phyloP scores from a whole-genome alignment of 2,797 vertebrate species.

The Lacerta bilineata region DNA sequence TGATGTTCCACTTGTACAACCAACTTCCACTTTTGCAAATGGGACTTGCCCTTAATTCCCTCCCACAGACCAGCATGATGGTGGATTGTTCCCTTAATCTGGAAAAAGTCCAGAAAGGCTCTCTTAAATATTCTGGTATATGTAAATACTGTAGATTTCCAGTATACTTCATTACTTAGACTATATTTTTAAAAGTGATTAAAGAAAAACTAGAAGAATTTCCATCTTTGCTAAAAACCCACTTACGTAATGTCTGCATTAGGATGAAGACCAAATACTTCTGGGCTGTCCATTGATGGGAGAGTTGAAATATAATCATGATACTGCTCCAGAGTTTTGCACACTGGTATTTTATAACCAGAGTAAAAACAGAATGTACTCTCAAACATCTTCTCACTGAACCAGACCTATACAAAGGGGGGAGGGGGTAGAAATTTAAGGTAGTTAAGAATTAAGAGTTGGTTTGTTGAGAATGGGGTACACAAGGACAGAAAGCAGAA shows the following conservation, averaged over 20 bases:
- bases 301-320: slow-evolving; percentile 85
- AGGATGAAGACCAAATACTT: slow-evolving; percentile 83
- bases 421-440: neutral
- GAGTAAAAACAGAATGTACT: slow-evolving; percentile 84
- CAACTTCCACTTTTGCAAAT: no score
- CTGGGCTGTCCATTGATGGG: slow-evolving; percentile 83
- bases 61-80: neutral
- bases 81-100: neutral
- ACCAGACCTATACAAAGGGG: slow-evolving; percentile 83
- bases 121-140: neutral
- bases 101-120: neutral
- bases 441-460: neutral
- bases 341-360: slow-evolving; percentile 86
- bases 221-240: slow-evolving; percentile 22
- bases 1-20: no score
- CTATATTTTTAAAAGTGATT: neutral
- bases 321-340: slow-evolving; percentile 85
- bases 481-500: neutral
- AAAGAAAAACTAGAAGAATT: neutral
- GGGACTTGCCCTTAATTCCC: neutral
- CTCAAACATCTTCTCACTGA: slow-evolving; percentile 86
- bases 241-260: slow-evolving; percentile 84
- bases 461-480: no score
- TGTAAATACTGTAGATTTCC: neutral
- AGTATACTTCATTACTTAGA: slow-evolving; percentile 3